Conservation (phyloP, 2,888 invertebrate genomes). For the Sinhomidia bicolor region DNA sequence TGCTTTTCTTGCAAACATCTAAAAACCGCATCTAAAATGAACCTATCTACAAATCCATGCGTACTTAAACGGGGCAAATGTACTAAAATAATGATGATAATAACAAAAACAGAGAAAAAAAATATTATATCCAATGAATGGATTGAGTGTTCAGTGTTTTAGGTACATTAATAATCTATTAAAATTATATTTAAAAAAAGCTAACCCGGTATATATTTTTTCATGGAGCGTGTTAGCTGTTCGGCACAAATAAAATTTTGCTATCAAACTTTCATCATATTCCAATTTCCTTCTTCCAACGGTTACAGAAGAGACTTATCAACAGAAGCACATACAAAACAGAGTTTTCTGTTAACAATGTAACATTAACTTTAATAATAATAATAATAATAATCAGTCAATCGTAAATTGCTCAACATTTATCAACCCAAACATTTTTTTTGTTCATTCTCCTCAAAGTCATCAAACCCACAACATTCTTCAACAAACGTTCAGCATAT, state of each 20-base stretch:
- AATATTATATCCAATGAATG: background rate
- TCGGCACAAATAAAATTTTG: no score
- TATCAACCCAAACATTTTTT: background rate
- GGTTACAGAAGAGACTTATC: no score
- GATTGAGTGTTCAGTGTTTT: background rate
- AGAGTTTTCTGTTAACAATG: no score
- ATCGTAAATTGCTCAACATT: slow-evolving; percentile 18
- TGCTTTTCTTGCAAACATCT: background rate
- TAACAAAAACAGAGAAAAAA: background rate
- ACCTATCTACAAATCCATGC: background rate
- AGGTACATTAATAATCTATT: background rate
- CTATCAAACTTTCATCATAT: background rate
- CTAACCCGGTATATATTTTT: no score
- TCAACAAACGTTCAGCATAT: background rate
- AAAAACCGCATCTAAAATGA: background rate
- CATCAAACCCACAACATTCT: background rate
- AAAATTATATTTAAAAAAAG: no score
- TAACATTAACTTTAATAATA: background rate
- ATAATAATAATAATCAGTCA: slow-evolving; percentile 15
- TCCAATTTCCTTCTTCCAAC: background rate
- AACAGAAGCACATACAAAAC: no score
- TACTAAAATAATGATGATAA: background rate
- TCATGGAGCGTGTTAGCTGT: no score
- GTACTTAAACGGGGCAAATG: background rate
- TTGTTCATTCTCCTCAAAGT: background rate